Base-by-base conservation (phyloP, 1,140 invertebrate genomes). In the Listronotus bonariensis region DNA sequence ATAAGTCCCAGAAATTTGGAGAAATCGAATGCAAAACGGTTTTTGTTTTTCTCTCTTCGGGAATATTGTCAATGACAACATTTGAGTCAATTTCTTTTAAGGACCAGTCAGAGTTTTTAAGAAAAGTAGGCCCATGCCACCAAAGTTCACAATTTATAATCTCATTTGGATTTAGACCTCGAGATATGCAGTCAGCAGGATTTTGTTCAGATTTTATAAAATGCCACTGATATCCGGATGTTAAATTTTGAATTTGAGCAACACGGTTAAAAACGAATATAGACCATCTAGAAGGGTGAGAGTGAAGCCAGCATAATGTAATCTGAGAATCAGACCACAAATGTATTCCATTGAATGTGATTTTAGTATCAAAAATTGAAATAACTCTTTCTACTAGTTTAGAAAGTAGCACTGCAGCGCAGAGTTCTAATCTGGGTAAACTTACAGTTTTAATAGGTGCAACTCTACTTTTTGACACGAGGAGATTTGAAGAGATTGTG, bases 121-220 rank as follows among this genome's bases (percentile, higher is more conserved):
- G 51, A 77, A 0, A 77, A 26, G 20, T 0, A 49, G 76, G 76
- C 9, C 74, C 75, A 8, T 61, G 12, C 64, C 68, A 76, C 74
- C 74, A 78, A 9, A 77, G 43, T 4, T 49, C 14, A 46, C 49
- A 63, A 51, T 40, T 60, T 8, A 12, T 15, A 5, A 77, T 32
- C n/a, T 72, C 32, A 15, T 34, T 9, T 14, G 74, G 67, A n/a
- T 0, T 15, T 12, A 12, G 72, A 7, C 11, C 81, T 80, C 49
- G 80, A 6, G 80, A 81, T 8, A 75, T 58, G 3, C 70, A 60
- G 73, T 84, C 81, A 7, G 79, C 79, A 34, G 80, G 80, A 70
- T 83, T n/a, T 2, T 77, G 51, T 17, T 48, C 42, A 1, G 76
- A 70, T 6, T 53, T 40, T 0, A 82, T 73, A 60, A 26, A 82